These are phyloP conservation scores for Tridacna crocea DNA, from an alignment of 2,888 invertebrate genomes.

Conservation along the genomic window DNA sequence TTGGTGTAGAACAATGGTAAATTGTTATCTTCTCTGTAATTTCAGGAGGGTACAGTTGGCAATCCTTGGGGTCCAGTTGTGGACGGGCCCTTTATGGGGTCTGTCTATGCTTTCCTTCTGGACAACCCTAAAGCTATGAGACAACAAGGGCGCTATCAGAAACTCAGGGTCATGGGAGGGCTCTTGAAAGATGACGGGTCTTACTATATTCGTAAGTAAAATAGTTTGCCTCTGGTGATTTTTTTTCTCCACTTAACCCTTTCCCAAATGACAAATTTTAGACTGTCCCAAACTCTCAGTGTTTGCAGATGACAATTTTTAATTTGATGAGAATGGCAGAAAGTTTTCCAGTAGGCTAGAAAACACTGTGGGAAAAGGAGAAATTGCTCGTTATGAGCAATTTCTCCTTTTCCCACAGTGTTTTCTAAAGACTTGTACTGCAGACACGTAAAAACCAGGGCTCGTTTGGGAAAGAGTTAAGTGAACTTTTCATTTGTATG, in stretches of 20 bases:
- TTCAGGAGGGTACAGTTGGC: slow-evolving; percentile 75
- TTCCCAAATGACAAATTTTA: background rate
- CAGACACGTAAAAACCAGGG: too few relatives aligned
- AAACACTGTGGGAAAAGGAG: too few relatives aligned
- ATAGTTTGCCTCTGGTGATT: background rate
- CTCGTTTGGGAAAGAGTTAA: too few relatives aligned
- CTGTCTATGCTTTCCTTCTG: slow-evolving; percentile 73
- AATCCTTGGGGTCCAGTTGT: slow-evolving; percentile 83
- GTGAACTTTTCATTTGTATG: too few relatives aligned
- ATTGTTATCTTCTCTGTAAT: background rate
- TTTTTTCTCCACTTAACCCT: background rate
- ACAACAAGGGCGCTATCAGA: slow-evolving; percentile 75
- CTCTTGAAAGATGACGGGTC: slow-evolving; percentile 82
- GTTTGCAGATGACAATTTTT: too few relatives aligned
- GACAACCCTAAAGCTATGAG: slow-evolving; percentile 78
- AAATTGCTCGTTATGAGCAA: too few relatives aligned
- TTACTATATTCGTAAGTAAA: slow-evolving; percentile 79
- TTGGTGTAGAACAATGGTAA: too few relatives aligned
- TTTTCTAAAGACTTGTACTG: too few relatives aligned
- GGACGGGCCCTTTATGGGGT: slow-evolving; percentile 78
- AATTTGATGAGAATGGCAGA: too few relatives aligned
- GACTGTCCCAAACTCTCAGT: too few relatives aligned
- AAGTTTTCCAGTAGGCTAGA: too few relatives aligned
- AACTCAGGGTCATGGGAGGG: slow-evolving; percentile 80
- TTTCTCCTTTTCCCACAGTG: too few relatives aligned